Percentiles rank a stretch among this genome's conserved stretches.
phyloP scores from a whole-genome alignment of 2,888 invertebrate genomes.

The Salticus scenicus region DNA sequence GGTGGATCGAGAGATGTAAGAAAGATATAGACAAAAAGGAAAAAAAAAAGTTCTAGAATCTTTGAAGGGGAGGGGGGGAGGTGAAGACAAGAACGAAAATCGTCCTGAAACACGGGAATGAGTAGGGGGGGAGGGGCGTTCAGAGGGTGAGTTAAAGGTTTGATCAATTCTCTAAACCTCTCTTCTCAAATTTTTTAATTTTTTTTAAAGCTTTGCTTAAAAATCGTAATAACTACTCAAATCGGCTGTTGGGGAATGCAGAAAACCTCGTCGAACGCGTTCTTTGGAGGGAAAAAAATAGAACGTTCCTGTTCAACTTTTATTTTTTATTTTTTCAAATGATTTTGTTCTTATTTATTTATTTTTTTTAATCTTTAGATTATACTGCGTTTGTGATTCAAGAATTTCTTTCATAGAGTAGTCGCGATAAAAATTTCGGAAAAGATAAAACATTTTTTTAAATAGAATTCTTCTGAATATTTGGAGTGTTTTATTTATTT shows the following conservation, averaged over 20 bases:
- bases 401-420: neutral
- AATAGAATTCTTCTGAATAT: slow-evolving; percentile 1
- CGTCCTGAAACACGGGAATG: slow-evolving; percentile 10
- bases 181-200: slow-evolving; percentile 32
- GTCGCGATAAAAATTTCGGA: neutral
- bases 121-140: slow-evolving; percentile 4
- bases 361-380: neutral
- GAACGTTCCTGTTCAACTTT: neutral
- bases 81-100: slow-evolving; percentile 46
- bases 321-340: too few species aligned
- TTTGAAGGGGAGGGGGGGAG: slow-evolving; percentile 11
- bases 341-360: neutral
- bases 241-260: slow-evolving; percentile 8
- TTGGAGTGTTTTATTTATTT: neutral
- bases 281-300: slow-evolving; percentile 3
- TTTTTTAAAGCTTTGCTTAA: slow-evolving; percentile 22
- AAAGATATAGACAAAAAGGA: slow-evolving; percentile 51
- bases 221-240: slow-evolving; percentile 64
- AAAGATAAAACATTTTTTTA: neutral
- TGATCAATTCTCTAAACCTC: slow-evolving; percentile 59
- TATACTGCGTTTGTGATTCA: neutral
- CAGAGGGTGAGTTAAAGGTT: slow-evolving; percentile 37
- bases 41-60: too few species aligned
- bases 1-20: slow-evolving; percentile 54
- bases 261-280: neutral